These are phyloP conservation scores for Arctocebus calabarensis DNA, from an alignment of 2,797 vertebrate genomes.

Conservation along the genomic window DNA sequence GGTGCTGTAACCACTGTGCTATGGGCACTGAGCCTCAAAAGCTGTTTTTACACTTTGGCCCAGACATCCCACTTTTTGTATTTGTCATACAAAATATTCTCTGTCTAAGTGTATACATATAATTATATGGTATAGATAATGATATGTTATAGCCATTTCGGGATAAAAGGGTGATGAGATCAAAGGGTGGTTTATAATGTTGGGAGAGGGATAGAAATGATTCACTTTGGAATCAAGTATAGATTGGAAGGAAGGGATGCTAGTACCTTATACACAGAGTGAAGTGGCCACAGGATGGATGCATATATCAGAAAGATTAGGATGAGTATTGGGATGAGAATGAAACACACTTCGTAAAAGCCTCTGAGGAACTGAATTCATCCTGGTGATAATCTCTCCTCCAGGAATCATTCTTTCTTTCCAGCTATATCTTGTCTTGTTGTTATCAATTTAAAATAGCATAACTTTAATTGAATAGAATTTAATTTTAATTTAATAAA, in stretches of 20 bases:
- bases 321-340: neutral
- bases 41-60: neutral
- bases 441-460: neutral
- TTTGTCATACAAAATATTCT: neutral
- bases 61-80: neutral
- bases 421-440: neutral
- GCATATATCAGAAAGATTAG: neutral
- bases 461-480: neutral
- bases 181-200: neutral
- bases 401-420: neutral
- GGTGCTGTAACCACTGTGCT: too few species aligned
- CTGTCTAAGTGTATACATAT: neutral
- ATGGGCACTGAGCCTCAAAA: neutral
- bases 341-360: neutral
- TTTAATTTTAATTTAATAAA: neutral
- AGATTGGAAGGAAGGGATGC: neutral
- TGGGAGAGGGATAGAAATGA: neutral
- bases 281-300: neutral
- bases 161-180: neutral
- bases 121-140: neutral
- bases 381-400: neutral
- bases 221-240: neutral
- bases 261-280: neutral
- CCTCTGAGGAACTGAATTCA: neutral
- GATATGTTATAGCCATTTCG: neutral